Base-by-base conservation (phyloP, 2,797 vertebrate genomes). In the Anas flavirostris region DNA sequence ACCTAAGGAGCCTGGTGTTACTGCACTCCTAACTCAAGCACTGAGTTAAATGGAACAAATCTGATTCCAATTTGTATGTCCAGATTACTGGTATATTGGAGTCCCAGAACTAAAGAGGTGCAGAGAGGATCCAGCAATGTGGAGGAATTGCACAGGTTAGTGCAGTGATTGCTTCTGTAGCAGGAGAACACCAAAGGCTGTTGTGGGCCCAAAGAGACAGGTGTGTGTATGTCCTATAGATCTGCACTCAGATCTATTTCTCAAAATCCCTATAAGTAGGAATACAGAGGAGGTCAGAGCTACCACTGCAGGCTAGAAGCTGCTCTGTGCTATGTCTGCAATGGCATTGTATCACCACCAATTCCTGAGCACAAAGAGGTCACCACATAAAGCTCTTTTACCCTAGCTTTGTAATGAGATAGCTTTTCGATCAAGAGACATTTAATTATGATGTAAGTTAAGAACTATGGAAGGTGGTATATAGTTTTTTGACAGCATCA, bases 401-500 rank as follows among this genome's bases (percentile, higher is more conserved):
- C 33, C 39, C 31, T 25, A 60, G 31, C 14, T 86, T 84, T 86
- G 66, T 31, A 91, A 91, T n/a, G 29, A 82, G 64, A 83, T 53
- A 29, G n/a, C 7, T 91, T 77, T 75, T 85, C 55, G 48, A 59
- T 33, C 33, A 76, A 83, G 88, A 84, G 26, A 9, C 17, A 28
- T 59, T 72, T 58, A 70, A 60, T 60, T 86, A 48, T 64, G 72
- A 84, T 80, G 48, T 66, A 93, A 87, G 86, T 76, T 29, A 66
- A 85, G 67, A 88, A 62, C 44, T 22, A 19, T 53, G 10, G 63
- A 78, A 91, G 37, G 75, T 80, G 39, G 29, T 73, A 8, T 44
- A 52, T 72, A 83, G 16, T 41, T 83, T 94, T 82, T 77, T 93
- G 90, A 94, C 91, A 95, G 66, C 60, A 31, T 86, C 43, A 85